These are phyloP conservation scores for Bubo scandiacus DNA, from an alignment of 2,113 vertebrate species.

Conservation along the genomic window DNA sequence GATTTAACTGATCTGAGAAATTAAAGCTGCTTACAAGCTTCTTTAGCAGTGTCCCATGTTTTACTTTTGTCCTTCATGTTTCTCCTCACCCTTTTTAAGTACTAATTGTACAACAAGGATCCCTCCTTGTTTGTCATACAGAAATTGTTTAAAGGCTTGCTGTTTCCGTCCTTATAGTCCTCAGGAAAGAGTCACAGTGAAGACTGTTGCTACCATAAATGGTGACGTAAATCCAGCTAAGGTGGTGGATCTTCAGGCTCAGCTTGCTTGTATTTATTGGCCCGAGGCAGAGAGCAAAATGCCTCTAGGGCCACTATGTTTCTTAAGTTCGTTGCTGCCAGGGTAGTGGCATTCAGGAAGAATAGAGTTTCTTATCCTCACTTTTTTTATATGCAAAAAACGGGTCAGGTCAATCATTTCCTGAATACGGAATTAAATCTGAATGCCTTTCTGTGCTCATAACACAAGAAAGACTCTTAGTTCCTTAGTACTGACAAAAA, in stretches of 20 bases:
- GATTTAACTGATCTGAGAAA: background rate
- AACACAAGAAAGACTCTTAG: background rate
- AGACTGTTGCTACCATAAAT: conserved; percentile 25
- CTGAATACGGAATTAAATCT: background rate
- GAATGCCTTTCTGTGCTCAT: background rate
- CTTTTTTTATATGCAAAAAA: background rate
- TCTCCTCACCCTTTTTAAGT: background rate
- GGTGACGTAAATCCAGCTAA: conserved; percentile 17
- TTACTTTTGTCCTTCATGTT: background rate
- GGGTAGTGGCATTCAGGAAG: background rate
- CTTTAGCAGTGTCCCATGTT: background rate
- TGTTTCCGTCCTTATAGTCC: background rate
- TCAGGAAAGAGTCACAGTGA: background rate
- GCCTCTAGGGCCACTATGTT: background rate
- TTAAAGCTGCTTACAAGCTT: background rate
- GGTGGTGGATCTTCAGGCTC: background rate
- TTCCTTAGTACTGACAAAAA: background rate
- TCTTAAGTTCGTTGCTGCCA: background rate
- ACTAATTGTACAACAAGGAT: background rate
- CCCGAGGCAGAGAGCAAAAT: background rate
- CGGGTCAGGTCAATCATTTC: background rate
- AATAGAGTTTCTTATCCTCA: background rate
- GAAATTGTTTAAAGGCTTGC: conserved; percentile 4
- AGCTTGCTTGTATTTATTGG: conserved; percentile 8
- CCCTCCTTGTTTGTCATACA: background rate